Evolutionary conservation across 2,797 vertebrate genomes (phyloP).

Genomic region (Pangasius larnaudii): DNA sequence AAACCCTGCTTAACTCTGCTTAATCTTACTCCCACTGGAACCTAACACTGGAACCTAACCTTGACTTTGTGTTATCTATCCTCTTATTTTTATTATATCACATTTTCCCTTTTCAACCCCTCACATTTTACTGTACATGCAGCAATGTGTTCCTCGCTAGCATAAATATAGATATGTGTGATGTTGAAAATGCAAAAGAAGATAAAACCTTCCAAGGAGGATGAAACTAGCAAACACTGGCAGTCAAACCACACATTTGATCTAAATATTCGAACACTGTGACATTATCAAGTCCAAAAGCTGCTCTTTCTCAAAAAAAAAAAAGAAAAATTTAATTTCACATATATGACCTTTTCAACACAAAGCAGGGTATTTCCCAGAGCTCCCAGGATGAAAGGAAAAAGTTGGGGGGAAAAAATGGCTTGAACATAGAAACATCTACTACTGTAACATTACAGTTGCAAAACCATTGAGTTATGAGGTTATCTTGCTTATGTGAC

Average conservation of each 20-base stretch:
- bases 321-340: neutral
- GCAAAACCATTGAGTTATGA: neutral
- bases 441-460: neutral
- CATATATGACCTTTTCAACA: neutral
- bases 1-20: slow-evolving; percentile 3
- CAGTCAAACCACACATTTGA: neutral
- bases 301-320: neutral
- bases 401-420: neutral
- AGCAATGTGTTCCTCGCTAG: neutral
- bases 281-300: neutral
- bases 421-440: neutral
- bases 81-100: slow-evolving; percentile 8
- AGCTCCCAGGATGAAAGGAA: neutral
- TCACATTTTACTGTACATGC: neutral
- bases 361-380: neutral
- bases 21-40: slow-evolving; percentile 3
- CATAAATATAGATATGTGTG: slow-evolving; percentile 15
- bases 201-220: neutral
- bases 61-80: neutral
- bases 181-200: neutral
- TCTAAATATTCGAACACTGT: neutral
- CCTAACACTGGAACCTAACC: neutral
- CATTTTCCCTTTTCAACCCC: slow-evolving; percentile 13
- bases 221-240: neutral
- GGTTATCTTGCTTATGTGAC: neutral